Evolutionary conservation across 2,797 vertebrate species (phyloP), one percentile per base, ranked within the genome.

Genomic region (Amblyopsis hoosieri): DNA sequence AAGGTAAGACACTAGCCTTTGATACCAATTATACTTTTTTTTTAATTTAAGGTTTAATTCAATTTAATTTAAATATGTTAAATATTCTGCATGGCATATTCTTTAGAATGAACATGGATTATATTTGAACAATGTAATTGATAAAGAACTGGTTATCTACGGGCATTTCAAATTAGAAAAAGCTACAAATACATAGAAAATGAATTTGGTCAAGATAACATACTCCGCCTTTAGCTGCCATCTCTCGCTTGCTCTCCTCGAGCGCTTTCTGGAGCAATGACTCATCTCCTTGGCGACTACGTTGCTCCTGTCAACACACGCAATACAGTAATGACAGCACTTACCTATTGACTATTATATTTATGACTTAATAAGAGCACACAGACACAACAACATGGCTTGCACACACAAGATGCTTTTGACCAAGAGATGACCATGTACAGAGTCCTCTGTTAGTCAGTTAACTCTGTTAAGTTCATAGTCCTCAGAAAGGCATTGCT

Each of bases 171-270:
- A 55, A 55, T 37, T 55, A 2, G 12, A 14, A 56, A 31, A 23
- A 29, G 23, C 37, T 42, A 42, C 11, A 56, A 37, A 37, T 12
- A 17, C 3, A 15, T 15, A 10, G 48, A 45, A 19, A 52, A 12
- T 3, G 37, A 50, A 19, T 9, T 8, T 31, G 6, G 60, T 45
- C 71, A 74, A 72, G 72, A 64, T 68, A 78, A 85, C 90, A 68
- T 93, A 93, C 92, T 90, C 89, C 89, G 79, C 90, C 90, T 90
- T 88, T 91, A 67, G 87, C 0, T 31, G 87, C 75, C 88, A 91
- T 88, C 69, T 93, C 91, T 53, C 86, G 89, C 81, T 91, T 93
- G 84, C 93, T 94, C 82, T 94, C 91, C 66, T 94, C 92, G 57
- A 94, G 82, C 79, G 91, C 92, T 85, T 91, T 92, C 77, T 83